Percentiles rank a stretch among this genome's conserved stretches.
phyloP scores from a whole-genome alignment of 2,797 vertebrate genomes.

The Varecia variegata region DNA sequence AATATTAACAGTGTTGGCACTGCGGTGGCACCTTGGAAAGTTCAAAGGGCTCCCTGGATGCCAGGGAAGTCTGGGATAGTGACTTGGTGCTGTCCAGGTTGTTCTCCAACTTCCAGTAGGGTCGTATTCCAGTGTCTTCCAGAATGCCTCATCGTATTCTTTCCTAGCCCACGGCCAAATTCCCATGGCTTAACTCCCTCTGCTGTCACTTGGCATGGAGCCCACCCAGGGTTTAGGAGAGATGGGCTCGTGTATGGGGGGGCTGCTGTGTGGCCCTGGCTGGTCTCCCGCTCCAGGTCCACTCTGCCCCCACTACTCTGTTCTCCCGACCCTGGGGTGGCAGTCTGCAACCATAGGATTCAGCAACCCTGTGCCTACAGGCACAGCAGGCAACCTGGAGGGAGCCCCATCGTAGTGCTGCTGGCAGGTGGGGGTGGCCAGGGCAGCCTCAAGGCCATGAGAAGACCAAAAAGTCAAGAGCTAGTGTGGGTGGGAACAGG shows the following conservation, averaged over 20 bases:
- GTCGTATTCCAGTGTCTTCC: background rate
- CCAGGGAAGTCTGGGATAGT: background rate
- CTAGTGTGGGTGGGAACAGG: background rate
- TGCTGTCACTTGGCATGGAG: background rate
- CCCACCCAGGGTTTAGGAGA: background rate
- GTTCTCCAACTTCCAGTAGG: background rate
- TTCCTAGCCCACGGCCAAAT: background rate
- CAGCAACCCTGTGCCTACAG: background rate
- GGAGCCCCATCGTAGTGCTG: background rate
- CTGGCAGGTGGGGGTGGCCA: background rate
- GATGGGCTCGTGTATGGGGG: background rate
- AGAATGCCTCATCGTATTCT: background rate
- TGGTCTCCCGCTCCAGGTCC: background rate
- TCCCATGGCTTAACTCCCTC: background rate
- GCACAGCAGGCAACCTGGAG: background rate
- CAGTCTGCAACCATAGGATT: background rate
- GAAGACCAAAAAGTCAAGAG: background rate
- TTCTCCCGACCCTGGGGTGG: background rate
- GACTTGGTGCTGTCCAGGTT: background rate
- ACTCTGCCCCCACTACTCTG: background rate
- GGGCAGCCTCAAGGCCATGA: background rate
- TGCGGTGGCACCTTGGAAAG: background rate
- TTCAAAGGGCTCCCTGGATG: background rate
- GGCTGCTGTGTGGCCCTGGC: accelerated
- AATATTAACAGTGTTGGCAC: background rate